These are phyloP conservation scores for Geopemphigus sp. DNA, from an alignment of 1,140 invertebrate genomes.

Conservation along the genomic window DNA sequence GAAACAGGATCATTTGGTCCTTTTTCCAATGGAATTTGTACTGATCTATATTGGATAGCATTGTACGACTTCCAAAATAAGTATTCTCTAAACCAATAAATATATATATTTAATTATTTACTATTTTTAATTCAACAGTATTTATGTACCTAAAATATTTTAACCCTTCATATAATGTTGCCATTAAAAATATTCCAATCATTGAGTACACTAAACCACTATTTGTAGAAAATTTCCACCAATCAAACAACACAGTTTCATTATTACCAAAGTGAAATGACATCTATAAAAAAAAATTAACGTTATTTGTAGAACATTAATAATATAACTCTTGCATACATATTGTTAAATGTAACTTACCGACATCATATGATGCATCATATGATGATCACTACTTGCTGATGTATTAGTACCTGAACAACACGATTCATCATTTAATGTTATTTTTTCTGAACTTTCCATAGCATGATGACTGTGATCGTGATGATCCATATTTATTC, in stretches of 20 bases:
- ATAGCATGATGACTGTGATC: background rate
- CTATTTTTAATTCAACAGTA: background rate
- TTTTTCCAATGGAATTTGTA: constrained; percentile 70
- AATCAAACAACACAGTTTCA: constrained; percentile 74
- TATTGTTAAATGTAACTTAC: background rate
- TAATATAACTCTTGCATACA: background rate
- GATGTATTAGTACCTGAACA: background rate
- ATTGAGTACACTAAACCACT: constrained; percentile 77
- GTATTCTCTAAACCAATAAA: constrained; percentile 63
- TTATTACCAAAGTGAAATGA: constrained; percentile 76
- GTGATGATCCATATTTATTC: constrained; percentile 5
- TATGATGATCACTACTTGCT: constrained; percentile 18
- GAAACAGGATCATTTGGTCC: constrained; percentile 58
- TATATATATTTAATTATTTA: background rate
- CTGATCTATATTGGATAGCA: constrained; percentile 66
- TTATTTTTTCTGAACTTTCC: background rate
- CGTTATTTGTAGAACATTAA: background rate
- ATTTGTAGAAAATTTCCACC: constrained; percentile 72
- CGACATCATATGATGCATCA: constrained; percentile 47
- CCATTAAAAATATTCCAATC: constrained; percentile 81
- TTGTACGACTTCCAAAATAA: constrained; percentile 80
- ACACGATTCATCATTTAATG: background rate
- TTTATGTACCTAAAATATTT: constrained; percentile 73
- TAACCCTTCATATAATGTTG: constrained; percentile 83
- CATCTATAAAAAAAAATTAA: constrained; percentile 57